These are phyloP conservation scores for Spialia ferax DNA, from an alignment of 2,888 invertebrate genomes.

Conservation along the genomic window DNA sequence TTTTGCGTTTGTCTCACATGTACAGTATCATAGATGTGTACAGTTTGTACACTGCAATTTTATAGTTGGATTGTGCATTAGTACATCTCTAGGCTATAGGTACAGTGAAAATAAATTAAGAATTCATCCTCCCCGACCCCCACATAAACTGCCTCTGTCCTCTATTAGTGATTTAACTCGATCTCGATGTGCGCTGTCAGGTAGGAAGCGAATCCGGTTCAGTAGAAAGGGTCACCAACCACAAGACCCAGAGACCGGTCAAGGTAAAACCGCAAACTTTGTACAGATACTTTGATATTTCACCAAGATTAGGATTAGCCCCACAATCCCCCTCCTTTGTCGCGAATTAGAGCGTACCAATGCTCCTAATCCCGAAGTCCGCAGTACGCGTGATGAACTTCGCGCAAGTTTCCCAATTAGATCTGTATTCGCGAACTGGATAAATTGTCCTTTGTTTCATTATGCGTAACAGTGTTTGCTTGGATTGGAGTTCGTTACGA, in stretches of 20 bases:
- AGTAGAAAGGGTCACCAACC: neutral
- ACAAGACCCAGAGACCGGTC: neutral
- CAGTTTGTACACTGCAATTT: too few species aligned
- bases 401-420: slow-evolving; percentile 31
- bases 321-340: slow-evolving; percentile 14
- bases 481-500: slow-evolving; percentile 2
- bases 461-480: slow-evolving; percentile 15
- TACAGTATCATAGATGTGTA: too few species aligned
- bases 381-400: slow-evolving; percentile 30
- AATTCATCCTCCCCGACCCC: too few species aligned
- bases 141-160: too few species aligned
- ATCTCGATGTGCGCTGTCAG: too few species aligned
- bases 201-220: neutral
- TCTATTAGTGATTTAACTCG: too few species aligned
- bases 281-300: neutral
- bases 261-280: neutral
- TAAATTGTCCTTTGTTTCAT: slow-evolving; percentile 30
- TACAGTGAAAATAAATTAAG: too few species aligned
- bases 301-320: slow-evolving; percentile 4
- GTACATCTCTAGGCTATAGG: too few species aligned
- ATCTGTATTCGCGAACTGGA: slow-evolving; percentile 28
- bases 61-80: too few species aligned
- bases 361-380: slow-evolving; percentile 31
- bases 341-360: slow-evolving; percentile 32
- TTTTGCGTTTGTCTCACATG: too few species aligned